Conservation (phyloP, 2,888 invertebrate species). For the Nemurella pictetii region DNA sequence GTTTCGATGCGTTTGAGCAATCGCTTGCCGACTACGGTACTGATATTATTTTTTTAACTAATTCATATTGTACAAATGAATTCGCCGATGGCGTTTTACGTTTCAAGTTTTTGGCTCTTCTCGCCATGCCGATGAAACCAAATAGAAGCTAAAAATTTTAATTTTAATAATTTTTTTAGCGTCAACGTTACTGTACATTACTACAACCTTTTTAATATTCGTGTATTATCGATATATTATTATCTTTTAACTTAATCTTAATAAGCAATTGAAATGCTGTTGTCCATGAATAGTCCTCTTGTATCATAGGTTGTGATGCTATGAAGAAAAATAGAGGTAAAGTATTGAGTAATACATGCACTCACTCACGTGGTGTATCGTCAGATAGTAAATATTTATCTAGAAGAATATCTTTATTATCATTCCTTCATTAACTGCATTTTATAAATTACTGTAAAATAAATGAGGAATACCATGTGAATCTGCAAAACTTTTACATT, state of each 20-base stretch:
- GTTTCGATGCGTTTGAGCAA: background rate
- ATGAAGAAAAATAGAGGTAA: slow-evolving; percentile 7
- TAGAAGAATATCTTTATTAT: slow-evolving; percentile 16
- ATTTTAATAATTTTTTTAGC: background rate
- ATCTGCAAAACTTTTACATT: background rate
- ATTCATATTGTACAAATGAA: slow-evolving; percentile 29
- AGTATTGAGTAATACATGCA: background rate
- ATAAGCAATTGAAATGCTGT: background rate
- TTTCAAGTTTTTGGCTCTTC: background rate
- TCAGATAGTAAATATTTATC: slow-evolving; percentile 15
- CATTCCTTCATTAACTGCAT: slow-evolving; percentile 25
- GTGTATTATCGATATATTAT: background rate
- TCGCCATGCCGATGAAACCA: background rate
- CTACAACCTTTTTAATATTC: background rate
- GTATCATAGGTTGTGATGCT: slow-evolving; percentile 28
- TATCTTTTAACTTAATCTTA: background rate
- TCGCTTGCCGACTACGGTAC: slow-evolving; percentile 7
- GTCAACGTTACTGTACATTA: background rate
- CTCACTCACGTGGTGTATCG: background rate
- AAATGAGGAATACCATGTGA: background rate
- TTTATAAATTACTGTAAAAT: slow-evolving; percentile 13
- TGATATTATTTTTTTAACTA: slow-evolving; percentile 32
- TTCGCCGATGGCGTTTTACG: background rate
- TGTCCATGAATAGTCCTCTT: slow-evolving; percentile 25
- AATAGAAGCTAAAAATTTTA: background rate